Base-by-base conservation (phyloP, 2,113 vertebrate genomes). In the Heptranchias perlo region DNA sequence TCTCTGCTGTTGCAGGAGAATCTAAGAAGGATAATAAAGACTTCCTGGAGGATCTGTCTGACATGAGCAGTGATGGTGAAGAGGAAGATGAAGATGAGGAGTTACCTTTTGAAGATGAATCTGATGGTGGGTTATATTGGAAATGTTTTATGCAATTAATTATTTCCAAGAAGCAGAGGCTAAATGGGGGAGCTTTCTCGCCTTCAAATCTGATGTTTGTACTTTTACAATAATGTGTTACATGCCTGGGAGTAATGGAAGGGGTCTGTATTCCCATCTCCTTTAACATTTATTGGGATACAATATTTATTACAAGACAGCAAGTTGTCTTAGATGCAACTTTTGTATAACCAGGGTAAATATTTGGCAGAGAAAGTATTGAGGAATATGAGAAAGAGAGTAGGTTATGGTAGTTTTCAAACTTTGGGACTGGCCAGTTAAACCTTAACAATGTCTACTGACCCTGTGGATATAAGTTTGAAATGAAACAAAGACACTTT, bases 11-110 rank as follows among this genome's bases (percentile, higher is more conserved):
- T 47, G 10, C 97, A 98, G 97, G 96, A 28, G 96, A 95, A 49
- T 84, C n/a, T 49, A 96, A 96, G 61, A 96, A 96, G 47, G 95
- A 6, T 95, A 92, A 95, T 96, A n/a, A 52, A 54, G 92, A 14
- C 28, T 96, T 58, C n/a, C 25, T 61, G 0, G 97, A 96, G 0
- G 96, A 96, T 0, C 96, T 95, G 4, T 97, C 97, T 0, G 96
- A 96, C 3, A 96, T 1, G 31, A 97, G 97, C 97, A 97, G 97
- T 39, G 14, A 97, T 54, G 96, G 96, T 0, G 97, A 97, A 0
- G 97, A 96, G 28, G 94, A 69, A 10, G 93, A 31, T 62, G 91
- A 89, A 28, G 86, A 62, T 67, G 64, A 44, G 4, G 1, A 4
- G 2, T 44, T 67, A 11, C 49, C 64, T 49, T 67, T 47, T 67